Conservation (phyloP, 2,888 invertebrate genomes). For the Hecatera dysodea region DNA sequence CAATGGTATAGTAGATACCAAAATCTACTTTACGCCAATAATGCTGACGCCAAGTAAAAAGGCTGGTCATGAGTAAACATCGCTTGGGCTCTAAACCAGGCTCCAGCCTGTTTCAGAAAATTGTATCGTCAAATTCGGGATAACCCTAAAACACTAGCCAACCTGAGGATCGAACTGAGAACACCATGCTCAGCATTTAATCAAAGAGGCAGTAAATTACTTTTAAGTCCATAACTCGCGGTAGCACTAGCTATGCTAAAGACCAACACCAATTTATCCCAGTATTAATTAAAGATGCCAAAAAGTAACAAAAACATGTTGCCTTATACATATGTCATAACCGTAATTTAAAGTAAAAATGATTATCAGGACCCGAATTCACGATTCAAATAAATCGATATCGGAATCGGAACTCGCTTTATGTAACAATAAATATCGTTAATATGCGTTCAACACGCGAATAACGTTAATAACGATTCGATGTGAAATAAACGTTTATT, state of each 20-base stretch:
- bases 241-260: neutral
- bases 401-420: slow-evolving; percentile 49
- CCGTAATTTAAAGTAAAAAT: neutral
- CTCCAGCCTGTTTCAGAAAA: neutral
- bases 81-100: no score
- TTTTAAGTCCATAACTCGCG: neutral
- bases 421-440: slow-evolving; percentile 46
- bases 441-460: slow-evolving; percentile 41
- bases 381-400: slow-evolving; percentile 40
- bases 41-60: neutral
- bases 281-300: neutral
- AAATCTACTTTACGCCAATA: neutral
- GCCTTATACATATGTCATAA: neutral
- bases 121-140: neutral
- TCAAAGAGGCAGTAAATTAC: neutral
- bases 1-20: neutral
- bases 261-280: neutral
- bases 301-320: neutral
- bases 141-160: neutral
- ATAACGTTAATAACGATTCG: slow-evolving; percentile 32
- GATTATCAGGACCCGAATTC: slow-evolving; percentile 20
- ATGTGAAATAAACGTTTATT: slow-evolving; percentile 43
- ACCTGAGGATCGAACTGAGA: neutral
- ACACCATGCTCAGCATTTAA: neutral
- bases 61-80: neutral